Percentiles rank a stretch among this genome's conserved stretches.
Evolutionary conservation across 2,113 vertebrate species (phyloP).

Genomic region (Passer domesticus): DNA sequence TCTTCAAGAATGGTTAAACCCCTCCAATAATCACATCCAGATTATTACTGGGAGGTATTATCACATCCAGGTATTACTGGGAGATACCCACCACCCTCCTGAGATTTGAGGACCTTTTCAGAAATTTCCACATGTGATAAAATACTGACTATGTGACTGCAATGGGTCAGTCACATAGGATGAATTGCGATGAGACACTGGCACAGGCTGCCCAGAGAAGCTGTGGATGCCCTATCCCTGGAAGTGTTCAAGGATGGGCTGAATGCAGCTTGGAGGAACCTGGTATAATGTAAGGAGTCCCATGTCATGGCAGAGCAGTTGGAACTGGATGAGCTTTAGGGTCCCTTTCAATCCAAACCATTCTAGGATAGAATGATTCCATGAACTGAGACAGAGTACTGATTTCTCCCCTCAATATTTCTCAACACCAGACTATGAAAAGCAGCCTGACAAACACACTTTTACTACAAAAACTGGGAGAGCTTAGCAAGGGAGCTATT

Average conservation of each 20-base stretch:
- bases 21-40: not conserved
- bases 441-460: not conserved
- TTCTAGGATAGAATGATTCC: not conserved
- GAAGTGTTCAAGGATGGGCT: not conserved
- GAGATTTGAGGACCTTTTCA: not conserved
- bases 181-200: not conserved
- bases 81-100: not conserved
- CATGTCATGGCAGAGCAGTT: not conserved
- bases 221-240: not conserved
- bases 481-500: not conserved
- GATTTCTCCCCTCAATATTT: not conserved
- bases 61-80: not conserved
- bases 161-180: no score
- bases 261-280: not conserved
- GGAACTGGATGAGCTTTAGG: not conserved
- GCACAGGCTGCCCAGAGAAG: not conserved
- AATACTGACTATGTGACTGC: rapidly evolving
- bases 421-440: not conserved
- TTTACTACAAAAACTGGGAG: not conserved
- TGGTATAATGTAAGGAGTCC: not conserved
- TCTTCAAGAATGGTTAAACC: not conserved
- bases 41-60: not conserved
- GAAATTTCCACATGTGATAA: not conserved
- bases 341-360: not conserved
- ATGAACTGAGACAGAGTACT: not conserved